A percentile compares a stretch with the other conserved stretches of the same genome.
Evolutionary conservation across 2,888 invertebrate species (phyloP).

Genomic region (Pammene aurita): DNA sequence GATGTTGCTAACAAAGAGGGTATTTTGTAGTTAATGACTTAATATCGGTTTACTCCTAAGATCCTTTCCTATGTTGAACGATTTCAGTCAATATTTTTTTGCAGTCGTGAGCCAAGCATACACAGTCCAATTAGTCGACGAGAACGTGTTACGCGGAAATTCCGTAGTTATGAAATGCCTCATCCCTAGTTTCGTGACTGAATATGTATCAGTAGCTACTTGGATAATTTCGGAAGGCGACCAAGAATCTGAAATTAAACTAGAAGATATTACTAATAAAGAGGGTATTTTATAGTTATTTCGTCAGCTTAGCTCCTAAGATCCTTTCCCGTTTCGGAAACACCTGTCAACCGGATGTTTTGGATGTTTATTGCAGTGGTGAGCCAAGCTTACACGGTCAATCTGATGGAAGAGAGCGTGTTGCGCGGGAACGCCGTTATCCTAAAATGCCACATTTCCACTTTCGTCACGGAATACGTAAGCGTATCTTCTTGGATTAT

Average conservation of each 20-base stretch:
- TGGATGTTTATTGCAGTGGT: constrained; percentile 87
- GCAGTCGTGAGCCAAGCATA: constrained; percentile 86
- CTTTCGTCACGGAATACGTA: constrained; percentile 96
- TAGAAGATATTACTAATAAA: constrained; percentile 58
- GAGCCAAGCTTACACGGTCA: constrained; percentile 93
- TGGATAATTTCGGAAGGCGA: constrained; percentile 88
- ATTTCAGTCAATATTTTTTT: constrained; percentile 47
- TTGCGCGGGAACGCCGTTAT: constrained; percentile 94
- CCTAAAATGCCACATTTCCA: constrained; percentile 96
- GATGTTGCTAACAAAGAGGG: constrained; percentile 63
- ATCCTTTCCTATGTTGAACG: constrained; percentile 7
- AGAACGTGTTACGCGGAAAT: constrained; percentile 92
- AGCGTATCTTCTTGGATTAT: constrained; percentile 93
- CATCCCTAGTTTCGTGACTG: constrained; percentile 93
- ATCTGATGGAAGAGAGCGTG: constrained; percentile 96
- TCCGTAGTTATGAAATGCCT: constrained; percentile 91
- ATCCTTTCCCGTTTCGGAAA: constrained; percentile 34
- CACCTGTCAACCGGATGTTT: constrained; percentile 22
- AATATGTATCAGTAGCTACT: constrained; percentile 90
- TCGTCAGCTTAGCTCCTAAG: constrained; percentile 23
- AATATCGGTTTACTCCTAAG: constrained; percentile 5
- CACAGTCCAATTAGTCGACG: constrained; percentile 92
- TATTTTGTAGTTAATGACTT: constrained; percentile 47
- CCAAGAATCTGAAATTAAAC: constrained; percentile 66
- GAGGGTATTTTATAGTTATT: constrained; percentile 59